These are phyloP conservation scores for Scarus forsteni DNA, from an alignment of 2,797 vertebrate genomes.

Conservation along the genomic window DNA sequence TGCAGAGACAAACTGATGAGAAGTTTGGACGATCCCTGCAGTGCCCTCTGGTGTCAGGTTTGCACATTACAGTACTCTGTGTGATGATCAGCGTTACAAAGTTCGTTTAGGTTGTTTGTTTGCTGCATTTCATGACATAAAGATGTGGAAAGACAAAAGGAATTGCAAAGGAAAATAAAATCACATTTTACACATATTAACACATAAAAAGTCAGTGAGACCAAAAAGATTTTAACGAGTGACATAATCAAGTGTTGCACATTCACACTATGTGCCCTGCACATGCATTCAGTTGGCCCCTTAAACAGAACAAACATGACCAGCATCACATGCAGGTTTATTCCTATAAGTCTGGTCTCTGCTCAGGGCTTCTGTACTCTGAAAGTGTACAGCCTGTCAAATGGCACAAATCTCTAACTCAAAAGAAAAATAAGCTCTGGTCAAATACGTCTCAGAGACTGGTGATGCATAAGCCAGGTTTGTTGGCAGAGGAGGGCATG, in stretches of 20 bases:
- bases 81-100: constrained; percentile 45
- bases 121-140: constrained; percentile 36
- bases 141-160: constrained; percentile 51
- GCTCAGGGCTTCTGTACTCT: constrained; percentile 17
- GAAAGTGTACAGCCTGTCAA: constrained; percentile 30
- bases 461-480: background rate
- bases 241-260: constrained; percentile 63
- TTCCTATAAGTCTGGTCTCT: constrained; percentile 17
- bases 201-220: constrained; percentile 30
- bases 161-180: constrained; percentile 43
- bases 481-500: background rate
- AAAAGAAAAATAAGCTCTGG: constrained; percentile 11
- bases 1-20: constrained; percentile 13
- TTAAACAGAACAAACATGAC: constrained; percentile 59
- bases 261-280: constrained; percentile 75
- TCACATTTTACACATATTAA: constrained; percentile 40
- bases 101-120: constrained; percentile 49
- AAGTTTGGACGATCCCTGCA: constrained; percentile 41
- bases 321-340: constrained; percentile 55
- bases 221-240: constrained; percentile 35
- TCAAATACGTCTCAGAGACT: constrained; percentile 13
- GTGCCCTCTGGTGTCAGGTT: constrained; percentile 64
- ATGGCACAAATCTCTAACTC: constrained; percentile 10
- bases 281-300: constrained; percentile 80
- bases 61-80: constrained; percentile 72